Conservation (phyloP, 2,113 vertebrate species). For the Ranitomeya variabilis region DNA sequence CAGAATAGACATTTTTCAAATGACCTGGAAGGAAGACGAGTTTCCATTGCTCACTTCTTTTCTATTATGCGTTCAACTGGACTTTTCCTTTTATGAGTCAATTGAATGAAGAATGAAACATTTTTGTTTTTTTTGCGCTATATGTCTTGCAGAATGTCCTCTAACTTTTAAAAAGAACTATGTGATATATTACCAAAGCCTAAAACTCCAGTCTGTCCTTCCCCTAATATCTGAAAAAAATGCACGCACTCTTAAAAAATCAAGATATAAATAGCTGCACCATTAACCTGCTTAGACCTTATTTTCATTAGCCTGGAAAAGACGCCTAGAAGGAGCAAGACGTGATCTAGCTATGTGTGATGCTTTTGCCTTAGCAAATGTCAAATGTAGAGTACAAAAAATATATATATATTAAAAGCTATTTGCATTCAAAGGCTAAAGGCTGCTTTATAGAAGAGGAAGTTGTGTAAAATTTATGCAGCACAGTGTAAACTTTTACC, state of each 20-base stretch:
- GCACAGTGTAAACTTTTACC: background rate
- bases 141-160: slow-evolving; percentile 58
- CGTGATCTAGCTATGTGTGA: slow-evolving; percentile 64
- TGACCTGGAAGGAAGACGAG: slow-evolving; percentile 33
- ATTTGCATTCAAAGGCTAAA: slow-evolving; percentile 63
- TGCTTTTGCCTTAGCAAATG: slow-evolving; percentile 66
- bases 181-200: slow-evolving; percentile 55
- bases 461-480: slow-evolving; percentile 8
- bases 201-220: background rate
- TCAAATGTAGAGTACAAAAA: slow-evolving; percentile 63
- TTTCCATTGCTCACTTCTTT: background rate
- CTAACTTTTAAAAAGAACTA: slow-evolving; percentile 51
- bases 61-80: slow-evolving; percentile 58
- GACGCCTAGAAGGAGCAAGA: slow-evolving; percentile 58
- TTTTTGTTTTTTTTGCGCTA: slow-evolving; percentile 48
- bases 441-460: slow-evolving; percentile 58
- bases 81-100: slow-evolving; percentile 56
- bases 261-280: slow-evolving; percentile 56
- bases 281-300: slow-evolving; percentile 57
- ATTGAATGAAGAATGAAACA: slow-evolving; percentile 43
- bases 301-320: slow-evolving; percentile 59
- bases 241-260: slow-evolving; percentile 49
- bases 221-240: slow-evolving; percentile 43
- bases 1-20: slow-evolving; percentile 23
- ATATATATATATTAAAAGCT: slow-evolving; percentile 64